Evolutionary conservation across 2,797 vertebrate species (phyloP), one percentile per base, ranked within the genome.

Genomic region (Mormyrus hasselquistii): DNA sequence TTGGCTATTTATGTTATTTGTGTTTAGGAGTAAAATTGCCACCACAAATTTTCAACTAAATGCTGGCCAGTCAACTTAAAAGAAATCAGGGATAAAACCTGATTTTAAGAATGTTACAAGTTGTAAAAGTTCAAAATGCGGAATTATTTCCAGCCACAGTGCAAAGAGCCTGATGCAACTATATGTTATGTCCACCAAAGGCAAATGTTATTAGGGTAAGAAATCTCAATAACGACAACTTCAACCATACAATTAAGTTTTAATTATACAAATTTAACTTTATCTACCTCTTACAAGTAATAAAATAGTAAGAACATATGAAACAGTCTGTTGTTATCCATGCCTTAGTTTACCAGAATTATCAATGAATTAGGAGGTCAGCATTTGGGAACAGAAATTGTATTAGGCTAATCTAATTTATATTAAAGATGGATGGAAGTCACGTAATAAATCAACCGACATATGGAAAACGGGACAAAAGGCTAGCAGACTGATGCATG

Each of bases 321-420:
- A 86, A 83, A 73, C 55, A 29, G 16, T 69, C 65, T 73, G 47
- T 16, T 25, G 87, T 79, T 87, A 89, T 53, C 9, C 25, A 65
- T 12, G 47, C 9, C 2, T 44, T 62, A 4, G 47, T 50, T 38
- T 49, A 62, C 22, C 83, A 85, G 88, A 41, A 92, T 89, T 88
- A 90, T 88, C 89, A 87, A 50, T 89, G 25, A 44, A 47, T 73
- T 87, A 84, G 49, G 84, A 57, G 65, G 88, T 89, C 38, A 55
- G 25, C 76, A 90, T 76, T 62, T 84, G 89, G 91, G 88, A 88
- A 25, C 88, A 83, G 90, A 92, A 94, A 95, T 92, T 91, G 53
- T 90, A 93, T 94, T 93, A 94, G 88, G 79, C 91, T 94, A 94
- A 94, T 91, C 90, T 93, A 92, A 95, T 94, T 93, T 91, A 91